Percentiles rank a stretch among this genome's conserved stretches.
These are phyloP conservation scores for Cheilinus undulatus DNA, from an alignment of 2,113 vertebrate genomes.

Conservation along the genomic window DNA sequence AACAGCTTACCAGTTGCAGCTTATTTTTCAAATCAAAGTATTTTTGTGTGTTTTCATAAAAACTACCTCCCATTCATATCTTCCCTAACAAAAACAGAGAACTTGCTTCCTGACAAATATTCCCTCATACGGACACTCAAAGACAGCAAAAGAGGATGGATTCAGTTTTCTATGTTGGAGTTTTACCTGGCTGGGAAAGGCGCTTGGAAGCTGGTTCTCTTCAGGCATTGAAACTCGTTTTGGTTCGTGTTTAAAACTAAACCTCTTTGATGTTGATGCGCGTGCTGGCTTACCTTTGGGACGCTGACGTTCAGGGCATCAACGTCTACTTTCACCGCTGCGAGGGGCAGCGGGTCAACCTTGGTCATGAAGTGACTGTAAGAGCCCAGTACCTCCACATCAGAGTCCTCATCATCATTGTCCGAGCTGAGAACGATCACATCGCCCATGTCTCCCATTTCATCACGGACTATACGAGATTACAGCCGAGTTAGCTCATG, in stretches of 20 bases:
- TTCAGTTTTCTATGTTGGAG: no score
- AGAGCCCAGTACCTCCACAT: constrained; percentile 57
- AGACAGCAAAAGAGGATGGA: no score
- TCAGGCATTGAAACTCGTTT: no score
- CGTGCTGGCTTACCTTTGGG: constrained; percentile 42
- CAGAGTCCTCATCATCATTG: constrained; percentile 50
- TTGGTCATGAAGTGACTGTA: background rate
- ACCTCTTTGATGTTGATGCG: background rate
- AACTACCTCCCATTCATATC: no score
- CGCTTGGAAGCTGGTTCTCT: no score
- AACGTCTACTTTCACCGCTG: constrained; percentile 20
- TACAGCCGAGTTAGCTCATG: background rate
- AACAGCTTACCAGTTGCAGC: no score
- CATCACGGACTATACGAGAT: background rate
- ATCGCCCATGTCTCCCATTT: constrained; percentile 39
- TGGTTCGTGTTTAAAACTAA: background rate
- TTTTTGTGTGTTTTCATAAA: no score
- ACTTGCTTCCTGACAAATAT: no score
- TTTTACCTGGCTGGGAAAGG: no score
- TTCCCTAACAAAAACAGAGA: no score
- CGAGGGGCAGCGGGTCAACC: constrained; percentile 24
- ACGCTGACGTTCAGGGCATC: constrained; percentile 9
- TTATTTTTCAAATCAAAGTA: no score
- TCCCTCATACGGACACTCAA: no score
- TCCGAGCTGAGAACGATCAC: constrained; percentile 64